Conservation (phyloP, 2,113 vertebrate genomes). For the Gymnobelideus leadbeateri region DNA sequence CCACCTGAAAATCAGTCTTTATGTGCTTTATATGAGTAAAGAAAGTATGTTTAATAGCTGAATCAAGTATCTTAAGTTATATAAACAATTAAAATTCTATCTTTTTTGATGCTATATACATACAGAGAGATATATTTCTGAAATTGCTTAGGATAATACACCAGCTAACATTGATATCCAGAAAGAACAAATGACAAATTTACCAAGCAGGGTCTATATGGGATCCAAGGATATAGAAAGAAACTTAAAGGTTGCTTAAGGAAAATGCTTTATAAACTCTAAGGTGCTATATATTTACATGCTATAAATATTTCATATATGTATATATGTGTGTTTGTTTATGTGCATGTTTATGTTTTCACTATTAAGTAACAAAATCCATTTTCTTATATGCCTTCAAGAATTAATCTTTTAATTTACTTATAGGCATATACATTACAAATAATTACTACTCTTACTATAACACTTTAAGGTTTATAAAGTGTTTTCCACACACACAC, state of each 20-base stretch:
- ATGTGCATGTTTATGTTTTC: no score
- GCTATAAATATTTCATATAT: no score
- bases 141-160: constrained; percentile 32
- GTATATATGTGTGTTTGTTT: no score
- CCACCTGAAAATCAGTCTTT: constrained; percentile 51
- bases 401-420: no score
- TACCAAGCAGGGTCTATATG: not conserved
- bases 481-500: no score
- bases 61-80: constrained; percentile 47
- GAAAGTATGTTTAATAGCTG: constrained; percentile 11
- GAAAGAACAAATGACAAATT: constrained; percentile 23
- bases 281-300: no score
- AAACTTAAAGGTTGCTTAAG: not conserved
- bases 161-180: constrained; percentile 22
- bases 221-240: not conserved
- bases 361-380: no score
- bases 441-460: no score
- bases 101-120: constrained; percentile 11
- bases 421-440: no score
- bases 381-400: no score
- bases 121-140: not conserved
- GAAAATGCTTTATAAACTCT: not conserved
- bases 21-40: constrained; percentile 61
- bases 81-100: constrained; percentile 23
- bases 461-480: no score